Percentiles rank a stretch among this genome's conserved stretches.
phyloP scores from a whole-genome alignment of 2,797 vertebrate genomes.

The Caiman crocodilus region DNA sequence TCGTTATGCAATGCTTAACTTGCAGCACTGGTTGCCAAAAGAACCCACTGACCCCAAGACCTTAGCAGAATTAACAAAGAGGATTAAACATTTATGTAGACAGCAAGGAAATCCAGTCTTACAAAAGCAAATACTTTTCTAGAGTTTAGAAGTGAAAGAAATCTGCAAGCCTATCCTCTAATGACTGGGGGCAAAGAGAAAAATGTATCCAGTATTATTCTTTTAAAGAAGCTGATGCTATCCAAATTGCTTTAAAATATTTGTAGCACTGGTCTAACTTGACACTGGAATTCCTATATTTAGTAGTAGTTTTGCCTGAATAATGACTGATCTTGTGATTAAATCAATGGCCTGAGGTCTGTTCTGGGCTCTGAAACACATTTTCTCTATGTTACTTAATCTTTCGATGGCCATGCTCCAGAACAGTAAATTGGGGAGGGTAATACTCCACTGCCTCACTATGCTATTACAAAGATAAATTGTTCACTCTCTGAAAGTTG shows the following conservation, averaged over 20 bases:
- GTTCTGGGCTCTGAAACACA: not conserved
- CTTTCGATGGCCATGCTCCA: not conserved
- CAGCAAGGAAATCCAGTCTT: not conserved
- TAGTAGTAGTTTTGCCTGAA: not conserved
- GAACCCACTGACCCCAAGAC: not conserved
- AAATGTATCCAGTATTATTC: not conserved
- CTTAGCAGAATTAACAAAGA: not conserved
- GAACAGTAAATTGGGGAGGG: not conserved
- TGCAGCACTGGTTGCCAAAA: not conserved
- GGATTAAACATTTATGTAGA: not conserved
- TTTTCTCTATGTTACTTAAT: not conserved
- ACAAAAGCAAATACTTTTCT: not conserved
- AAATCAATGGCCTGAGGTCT: rapidly evolving
- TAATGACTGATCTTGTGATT: rapidly evolving
- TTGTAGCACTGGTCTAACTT: not conserved
- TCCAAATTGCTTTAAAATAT: not conserved
- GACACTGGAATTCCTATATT: not conserved
- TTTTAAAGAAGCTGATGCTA: not conserved
- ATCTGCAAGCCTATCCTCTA: not conserved
- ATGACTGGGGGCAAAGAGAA: rapidly evolving
- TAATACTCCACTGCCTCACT: not conserved
- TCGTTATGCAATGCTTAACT: not conserved
- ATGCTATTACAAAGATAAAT: not conserved
- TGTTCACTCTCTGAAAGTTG: not conserved
- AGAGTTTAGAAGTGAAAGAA: not conserved